Evolutionary conservation across 2,113 vertebrate genomes (phyloP), one percentile per base, ranked within the genome.

Genomic region (Uropsilus gracilis): DNA sequence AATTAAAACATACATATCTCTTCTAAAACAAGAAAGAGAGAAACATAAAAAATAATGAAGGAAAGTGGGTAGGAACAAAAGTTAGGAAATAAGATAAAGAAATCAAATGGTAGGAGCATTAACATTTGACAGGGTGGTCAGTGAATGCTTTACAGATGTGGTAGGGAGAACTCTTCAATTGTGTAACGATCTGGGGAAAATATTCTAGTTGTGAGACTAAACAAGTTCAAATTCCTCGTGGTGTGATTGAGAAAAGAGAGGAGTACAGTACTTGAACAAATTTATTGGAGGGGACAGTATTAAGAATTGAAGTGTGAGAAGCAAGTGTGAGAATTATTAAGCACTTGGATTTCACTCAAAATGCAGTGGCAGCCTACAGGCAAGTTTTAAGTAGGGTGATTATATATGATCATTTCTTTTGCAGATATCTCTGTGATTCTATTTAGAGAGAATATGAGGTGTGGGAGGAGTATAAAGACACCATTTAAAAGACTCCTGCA

Each of bases 321-420:
- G 48, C 7, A 86, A 64, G 6, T 34, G 20, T 66, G 32, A 75
- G 64, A 85, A 77, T 22, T 55, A 2, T 64, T 64, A 87, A 81
- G 24, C 55, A 77, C 72, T 92, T 76, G 37, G 13, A 83, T 93
- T 92, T 91, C 44, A 85, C 63, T 72, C 39, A 59, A 80, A 91
- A 87, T 42, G 55, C 3, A 81, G 8, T 44, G 34, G 22, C 26
- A 53, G 20, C 14, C 53, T n/a, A 77, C 13, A 20, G 63, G 80
- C 82, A 42, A 92, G 48, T 77, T 90, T 63, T 86, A 95, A 89
- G 50, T 64, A 46, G 46, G 30, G 8, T 3, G 50, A 84, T 69
- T 64, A 64, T 42, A 82, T 39, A 26, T 37, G 28, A 69, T 32
- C 95, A 37, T 87, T 42, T 61, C 55, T 64, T 91, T 95, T 90